Evolutionary conservation across 1,140 invertebrate species (phyloP).

Genomic region (Mercenaria mercenaria): DNA sequence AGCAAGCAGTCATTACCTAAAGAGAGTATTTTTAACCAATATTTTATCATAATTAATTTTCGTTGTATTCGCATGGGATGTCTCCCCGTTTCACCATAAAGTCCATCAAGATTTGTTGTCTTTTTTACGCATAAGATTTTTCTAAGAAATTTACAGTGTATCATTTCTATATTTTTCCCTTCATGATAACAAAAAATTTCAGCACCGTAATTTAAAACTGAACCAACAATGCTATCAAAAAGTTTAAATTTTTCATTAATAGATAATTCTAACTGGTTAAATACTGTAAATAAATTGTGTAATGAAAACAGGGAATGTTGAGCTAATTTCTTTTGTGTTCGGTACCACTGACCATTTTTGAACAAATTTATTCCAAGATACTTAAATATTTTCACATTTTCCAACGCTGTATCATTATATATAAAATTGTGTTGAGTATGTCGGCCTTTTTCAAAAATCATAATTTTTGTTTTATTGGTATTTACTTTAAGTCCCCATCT

Average conservation of each 20-base stretch:
- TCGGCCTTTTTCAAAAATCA: constrained; percentile 39
- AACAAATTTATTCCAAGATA: constrained; percentile 22
- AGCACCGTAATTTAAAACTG: constrained; percentile 19
- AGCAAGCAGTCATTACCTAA: too few relatives aligned
- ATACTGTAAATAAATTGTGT: too few relatives aligned
- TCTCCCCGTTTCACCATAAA: constrained; percentile 30
- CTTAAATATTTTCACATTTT: constrained; percentile 21
- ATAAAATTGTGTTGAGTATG: not conserved
- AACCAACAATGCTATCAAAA: too few relatives aligned
- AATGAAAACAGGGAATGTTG: not conserved
- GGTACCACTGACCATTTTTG: constrained; percentile 35
- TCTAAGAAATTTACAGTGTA: constrained; percentile 30
- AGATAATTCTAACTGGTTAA: too few relatives aligned
- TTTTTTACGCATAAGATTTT: constrained; percentile 43
- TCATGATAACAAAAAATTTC: not conserved
- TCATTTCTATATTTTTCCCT: not conserved
- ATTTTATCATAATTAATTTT: constrained; percentile 1
- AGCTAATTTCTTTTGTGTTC: not conserved
- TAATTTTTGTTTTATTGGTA: too few relatives aligned
- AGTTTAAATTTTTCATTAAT: not conserved
- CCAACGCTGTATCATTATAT: not conserved
- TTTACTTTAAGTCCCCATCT: not conserved
- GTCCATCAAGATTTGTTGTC: constrained; percentile 17
- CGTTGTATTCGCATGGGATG: not conserved
- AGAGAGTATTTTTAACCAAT: not conserved